Evolutionary conservation across 2,888 invertebrate species (phyloP).

Genomic region (Pegoplata infirma): DNA sequence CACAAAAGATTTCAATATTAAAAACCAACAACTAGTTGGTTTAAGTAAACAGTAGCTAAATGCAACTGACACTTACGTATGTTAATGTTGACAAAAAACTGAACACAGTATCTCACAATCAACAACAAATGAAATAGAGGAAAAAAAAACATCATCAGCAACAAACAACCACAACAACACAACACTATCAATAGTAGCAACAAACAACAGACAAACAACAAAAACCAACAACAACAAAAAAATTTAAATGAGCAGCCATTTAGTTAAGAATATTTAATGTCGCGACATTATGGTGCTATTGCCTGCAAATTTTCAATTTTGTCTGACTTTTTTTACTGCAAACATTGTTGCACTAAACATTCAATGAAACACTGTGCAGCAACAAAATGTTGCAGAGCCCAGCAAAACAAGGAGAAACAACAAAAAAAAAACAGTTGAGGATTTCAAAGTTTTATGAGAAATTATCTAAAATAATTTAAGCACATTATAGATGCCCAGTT

Average conservation of each 20-base stretch:
- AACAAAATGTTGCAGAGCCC: not conserved
- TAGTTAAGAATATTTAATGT: constrained; percentile 35
- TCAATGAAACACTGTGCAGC: not conserved
- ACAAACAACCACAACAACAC: constrained; percentile 19
- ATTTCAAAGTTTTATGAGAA: too few relatives aligned
- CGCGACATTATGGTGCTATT: constrained; percentile 56
- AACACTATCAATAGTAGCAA: too few relatives aligned
- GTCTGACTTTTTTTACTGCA: not conserved
- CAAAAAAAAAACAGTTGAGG: too few relatives aligned
- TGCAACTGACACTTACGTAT: constrained; percentile 73
- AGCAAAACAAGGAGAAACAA: too few relatives aligned
- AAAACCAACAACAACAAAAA: constrained; percentile 65
- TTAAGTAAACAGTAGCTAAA: constrained; percentile 69
- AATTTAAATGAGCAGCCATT: constrained; percentile 67
- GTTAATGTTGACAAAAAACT: constrained; percentile 73
- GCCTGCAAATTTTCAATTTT: constrained; percentile 6
- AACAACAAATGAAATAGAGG: constrained; percentile 43
- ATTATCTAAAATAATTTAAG: too few relatives aligned
- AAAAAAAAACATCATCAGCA: not conserved
- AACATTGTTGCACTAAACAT: not conserved
- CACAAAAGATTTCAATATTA: not conserved
- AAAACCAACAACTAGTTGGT: not conserved
- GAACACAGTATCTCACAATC: constrained; percentile 58
- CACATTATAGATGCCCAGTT: too few relatives aligned
- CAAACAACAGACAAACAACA: constrained; percentile 26